These are phyloP conservation scores for Podocnemis expansa DNA, from an alignment of 2,113 vertebrate species.

Conservation along the genomic window DNA sequence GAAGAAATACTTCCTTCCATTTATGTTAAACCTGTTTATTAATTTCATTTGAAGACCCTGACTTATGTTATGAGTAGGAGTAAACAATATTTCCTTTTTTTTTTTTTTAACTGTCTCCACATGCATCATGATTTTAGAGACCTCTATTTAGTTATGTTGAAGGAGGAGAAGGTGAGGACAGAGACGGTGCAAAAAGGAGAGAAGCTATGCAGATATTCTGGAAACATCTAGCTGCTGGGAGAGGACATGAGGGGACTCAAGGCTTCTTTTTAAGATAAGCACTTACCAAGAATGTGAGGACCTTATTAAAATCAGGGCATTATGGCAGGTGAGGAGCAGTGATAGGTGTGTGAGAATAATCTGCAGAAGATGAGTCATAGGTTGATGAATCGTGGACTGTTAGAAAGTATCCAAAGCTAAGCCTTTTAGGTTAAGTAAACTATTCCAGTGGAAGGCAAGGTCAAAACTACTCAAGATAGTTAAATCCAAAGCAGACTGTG, in stretches of 20 bases:
- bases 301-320: constrained; percentile 49
- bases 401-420: constrained; percentile 4
- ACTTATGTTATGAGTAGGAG: too few relatives aligned
- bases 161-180: not conserved
- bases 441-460: not conserved
- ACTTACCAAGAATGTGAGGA: constrained; percentile 2
- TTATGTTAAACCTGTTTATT: too few relatives aligned
- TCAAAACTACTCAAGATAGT: too few relatives aligned
- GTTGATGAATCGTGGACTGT: not conserved
- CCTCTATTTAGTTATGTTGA: not conserved
- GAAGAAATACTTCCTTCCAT: too few relatives aligned
- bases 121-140: too few relatives aligned
- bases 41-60: too few relatives aligned
- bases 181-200: not conserved
- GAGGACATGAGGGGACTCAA: not conserved
- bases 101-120: too few relatives aligned
- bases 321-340: not conserved
- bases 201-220: not conserved
- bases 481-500: too few relatives aligned
- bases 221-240: not conserved
- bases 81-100: too few relatives aligned
- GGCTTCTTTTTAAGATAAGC: not conserved
- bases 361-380: constrained; percentile 15
- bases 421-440: constrained; percentile 14
- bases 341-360: not conserved